These are phyloP conservation scores for Eurytoma adleriae DNA, from an alignment of 2,888 invertebrate genomes.

Conservation along the genomic window DNA sequence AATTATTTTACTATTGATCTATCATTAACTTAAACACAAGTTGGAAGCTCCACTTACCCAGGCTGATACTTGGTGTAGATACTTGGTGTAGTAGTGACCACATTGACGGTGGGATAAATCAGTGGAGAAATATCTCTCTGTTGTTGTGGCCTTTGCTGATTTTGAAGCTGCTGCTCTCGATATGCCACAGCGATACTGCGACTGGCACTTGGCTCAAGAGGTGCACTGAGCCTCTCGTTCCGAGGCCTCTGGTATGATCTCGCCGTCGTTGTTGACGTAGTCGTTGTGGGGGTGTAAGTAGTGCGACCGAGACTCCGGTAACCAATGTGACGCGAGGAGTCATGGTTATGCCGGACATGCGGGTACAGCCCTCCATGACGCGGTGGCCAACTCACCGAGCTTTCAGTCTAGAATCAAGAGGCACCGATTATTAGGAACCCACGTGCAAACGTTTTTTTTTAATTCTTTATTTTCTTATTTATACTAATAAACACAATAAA, in stretches of 20 bases:
- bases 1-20: neutral
- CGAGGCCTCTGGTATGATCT: neutral
- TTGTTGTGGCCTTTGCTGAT: constrained; percentile 49
- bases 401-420: constrained; percentile 10
- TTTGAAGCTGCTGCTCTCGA: neutral
- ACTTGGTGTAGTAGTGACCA: constrained; percentile 59
- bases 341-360: constrained; percentile 43
- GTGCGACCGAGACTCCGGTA: neutral
- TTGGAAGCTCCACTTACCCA: constrained; percentile 65
- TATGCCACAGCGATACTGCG: neutral
- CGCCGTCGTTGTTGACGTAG: neutral
- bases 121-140: constrained; percentile 58
- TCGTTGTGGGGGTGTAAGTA: constrained; percentile 1
- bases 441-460: neutral
- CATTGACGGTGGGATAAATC: constrained; percentile 57
- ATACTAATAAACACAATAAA: no score
- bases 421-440: no score
- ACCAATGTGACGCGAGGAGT: constrained; percentile 20
- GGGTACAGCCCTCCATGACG: constrained; percentile 30
- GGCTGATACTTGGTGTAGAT: constrained; percentile 69
- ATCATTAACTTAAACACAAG: neutral
- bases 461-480: no score
- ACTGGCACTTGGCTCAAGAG: constrained; percentile 25
- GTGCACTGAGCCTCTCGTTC: neutral
- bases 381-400: constrained; percentile 15